A percentile compares a stretch with the other conserved stretches of the same genome.
These are phyloP conservation scores for Sapajus apella DNA, from an alignment of 2,113 vertebrate species.

Conservation along the genomic window DNA sequence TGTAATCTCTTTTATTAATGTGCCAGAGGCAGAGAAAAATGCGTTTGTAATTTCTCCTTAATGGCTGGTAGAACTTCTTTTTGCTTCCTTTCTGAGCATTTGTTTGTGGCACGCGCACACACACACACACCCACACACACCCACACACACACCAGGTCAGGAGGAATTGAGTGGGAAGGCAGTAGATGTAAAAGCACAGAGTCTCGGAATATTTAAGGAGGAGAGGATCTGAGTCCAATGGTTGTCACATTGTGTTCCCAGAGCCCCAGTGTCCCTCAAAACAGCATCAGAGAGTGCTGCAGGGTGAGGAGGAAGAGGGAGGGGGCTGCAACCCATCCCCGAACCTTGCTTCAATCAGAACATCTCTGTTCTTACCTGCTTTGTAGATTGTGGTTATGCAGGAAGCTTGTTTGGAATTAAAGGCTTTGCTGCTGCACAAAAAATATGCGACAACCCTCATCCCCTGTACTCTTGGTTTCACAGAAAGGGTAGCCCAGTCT, in stretches of 20 bases:
- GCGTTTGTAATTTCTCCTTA: slow-evolving; percentile 61
- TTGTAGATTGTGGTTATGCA: rapidly evolving
- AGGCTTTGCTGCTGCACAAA: neutral
- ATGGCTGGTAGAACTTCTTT: slow-evolving; percentile 31
- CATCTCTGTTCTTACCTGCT: neutral
- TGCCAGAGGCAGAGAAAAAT: slow-evolving; percentile 76
- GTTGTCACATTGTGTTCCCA: neutral
- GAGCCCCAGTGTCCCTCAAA: neutral
- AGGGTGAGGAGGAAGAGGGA: neutral
- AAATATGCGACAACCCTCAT: rapidly evolving
- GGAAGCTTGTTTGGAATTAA: neutral
- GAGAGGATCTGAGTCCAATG: neutral
- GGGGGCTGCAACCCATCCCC: too few relatives aligned
- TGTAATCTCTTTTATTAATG: slow-evolving; percentile 84
- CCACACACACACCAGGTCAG: neutral
- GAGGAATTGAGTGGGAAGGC: neutral
- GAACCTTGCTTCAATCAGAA: neutral
- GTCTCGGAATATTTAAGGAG: neutral
- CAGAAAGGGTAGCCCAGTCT: neutral
- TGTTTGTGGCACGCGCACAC: rapidly evolving
- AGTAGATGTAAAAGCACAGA: neutral
- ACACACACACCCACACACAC: neutral
- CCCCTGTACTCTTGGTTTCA: neutral
- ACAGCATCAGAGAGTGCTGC: neutral
- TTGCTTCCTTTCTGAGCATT: slow-evolving; percentile 41